phyloP scores from a whole-genome alignment of 2,888 invertebrate species.

The Caenorhabditis becei region DNA sequence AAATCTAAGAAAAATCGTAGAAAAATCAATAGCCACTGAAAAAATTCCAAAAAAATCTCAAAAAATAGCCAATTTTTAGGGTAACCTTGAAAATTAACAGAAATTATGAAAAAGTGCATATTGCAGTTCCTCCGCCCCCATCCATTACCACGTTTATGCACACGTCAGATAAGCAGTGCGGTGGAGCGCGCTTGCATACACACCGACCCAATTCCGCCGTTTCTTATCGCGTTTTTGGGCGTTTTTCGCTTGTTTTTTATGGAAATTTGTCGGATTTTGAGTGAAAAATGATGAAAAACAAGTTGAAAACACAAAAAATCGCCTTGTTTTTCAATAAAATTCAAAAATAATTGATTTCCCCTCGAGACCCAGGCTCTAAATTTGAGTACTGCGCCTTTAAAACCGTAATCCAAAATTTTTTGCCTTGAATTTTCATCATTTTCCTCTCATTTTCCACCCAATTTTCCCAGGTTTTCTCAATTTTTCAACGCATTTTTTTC shows the following conservation, averaged over 20 bases:
- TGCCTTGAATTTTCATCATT: neutral
- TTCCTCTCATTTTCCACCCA: neutral
- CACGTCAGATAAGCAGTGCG: conserved; percentile 59
- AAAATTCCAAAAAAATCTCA: conserved; percentile 2
- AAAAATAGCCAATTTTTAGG: no score
- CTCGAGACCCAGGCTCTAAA: neutral
- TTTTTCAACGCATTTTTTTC: conserved; percentile 7
- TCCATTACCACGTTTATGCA: conserved; percentile 49
- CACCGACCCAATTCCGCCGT: neutral
- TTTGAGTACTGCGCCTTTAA: conserved; percentile 25
- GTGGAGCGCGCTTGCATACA: conserved; percentile 48
- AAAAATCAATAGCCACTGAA: neutral
- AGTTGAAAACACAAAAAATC: neutral
- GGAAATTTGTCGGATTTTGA: neutral
- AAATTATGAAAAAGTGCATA: conserved; percentile 6
- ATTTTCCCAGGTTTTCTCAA: conserved; percentile 8
- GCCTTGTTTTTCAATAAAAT: neutral
- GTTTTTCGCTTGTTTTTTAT: neutral
- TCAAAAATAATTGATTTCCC: neutral
- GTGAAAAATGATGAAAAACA: neutral
- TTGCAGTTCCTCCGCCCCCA: neutral
- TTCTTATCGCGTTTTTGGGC: conserved; percentile 2
- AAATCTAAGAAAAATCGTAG: neutral
- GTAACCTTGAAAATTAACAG: neutral
- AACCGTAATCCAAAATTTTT: conserved; percentile 24